Percentiles rank a stretch among this genome's conserved stretches.
phyloP scores from a whole-genome alignment of 1,140 invertebrate species.

The Drosophila azteca region DNA sequence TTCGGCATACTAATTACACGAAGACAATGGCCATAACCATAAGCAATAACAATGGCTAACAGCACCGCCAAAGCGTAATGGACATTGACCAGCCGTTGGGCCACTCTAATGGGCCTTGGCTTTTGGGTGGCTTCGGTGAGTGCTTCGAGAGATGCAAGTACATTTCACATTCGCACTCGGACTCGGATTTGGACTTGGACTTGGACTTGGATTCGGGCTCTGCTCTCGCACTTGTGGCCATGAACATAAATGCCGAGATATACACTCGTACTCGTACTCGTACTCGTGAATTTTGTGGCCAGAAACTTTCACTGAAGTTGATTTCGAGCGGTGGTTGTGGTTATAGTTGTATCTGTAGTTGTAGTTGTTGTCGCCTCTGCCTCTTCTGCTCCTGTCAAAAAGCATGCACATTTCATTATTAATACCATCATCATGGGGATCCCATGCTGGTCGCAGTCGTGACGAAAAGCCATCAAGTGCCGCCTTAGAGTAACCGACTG shows the following conservation, averaged over 20 bases:
- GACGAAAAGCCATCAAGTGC: conserved; percentile 74
- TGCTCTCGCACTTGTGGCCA: conserved; percentile 40
- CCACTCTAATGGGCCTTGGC: conserved; percentile 49
- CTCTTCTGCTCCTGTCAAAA: conserved; percentile 74
- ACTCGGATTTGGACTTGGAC: too few species aligned
- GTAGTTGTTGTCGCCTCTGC: conserved; percentile 10
- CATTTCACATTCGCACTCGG: conserved; percentile 45
- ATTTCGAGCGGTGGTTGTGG: conserved; percentile 50
- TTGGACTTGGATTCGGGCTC: neutral
- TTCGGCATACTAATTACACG: conserved; percentile 67
- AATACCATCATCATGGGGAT: conserved; percentile 57
- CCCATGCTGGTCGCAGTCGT: conserved; percentile 47
- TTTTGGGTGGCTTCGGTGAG: conserved; percentile 10
- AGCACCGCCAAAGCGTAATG: conserved; percentile 32
- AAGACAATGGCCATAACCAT: conserved; percentile 41
- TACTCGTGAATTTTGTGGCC: conserved; percentile 38
- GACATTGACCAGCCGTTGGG: conserved; percentile 49
- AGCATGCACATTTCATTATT: conserved; percentile 74
- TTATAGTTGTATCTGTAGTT: conserved; percentile 1
- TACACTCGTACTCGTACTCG: conserved; percentile 16
- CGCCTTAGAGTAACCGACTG: conserved; percentile 39
- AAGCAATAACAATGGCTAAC: conserved; percentile 16
- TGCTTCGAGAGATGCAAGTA: conserved; percentile 35
- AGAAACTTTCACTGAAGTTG: conserved; percentile 74
- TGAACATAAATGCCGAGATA: conserved; percentile 33